These are phyloP conservation scores for Porites lobata DNA, from an alignment of 92 coral and sea anemone species.

Conservation along the genomic window DNA sequence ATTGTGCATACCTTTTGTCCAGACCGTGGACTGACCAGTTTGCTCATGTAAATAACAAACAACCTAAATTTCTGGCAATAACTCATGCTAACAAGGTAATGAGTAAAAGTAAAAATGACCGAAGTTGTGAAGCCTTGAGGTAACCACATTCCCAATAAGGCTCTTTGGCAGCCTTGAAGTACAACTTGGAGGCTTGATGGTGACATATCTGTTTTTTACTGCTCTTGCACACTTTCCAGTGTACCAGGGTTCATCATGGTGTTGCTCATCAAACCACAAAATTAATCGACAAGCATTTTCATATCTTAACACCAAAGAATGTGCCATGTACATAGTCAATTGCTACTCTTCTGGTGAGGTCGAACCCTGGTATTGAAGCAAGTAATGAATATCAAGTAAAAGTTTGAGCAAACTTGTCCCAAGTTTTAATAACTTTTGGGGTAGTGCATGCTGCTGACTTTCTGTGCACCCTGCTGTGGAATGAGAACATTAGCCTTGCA, in stretches of 20 bases:
- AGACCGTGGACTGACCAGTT: too few species aligned
- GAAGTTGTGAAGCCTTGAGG: background rate
- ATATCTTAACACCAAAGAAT: slow-evolving; percentile 42
- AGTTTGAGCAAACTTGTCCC: too few species aligned
- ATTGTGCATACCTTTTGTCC: too few species aligned
- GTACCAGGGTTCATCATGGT: slow-evolving; percentile 32
- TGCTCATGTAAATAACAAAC: too few species aligned
- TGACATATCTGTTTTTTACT: slow-evolving; percentile 25
- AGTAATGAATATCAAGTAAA: too few species aligned
- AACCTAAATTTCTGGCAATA: too few species aligned
- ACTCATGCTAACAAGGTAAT: slow-evolving; percentile 26
- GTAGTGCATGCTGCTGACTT: too few species aligned
- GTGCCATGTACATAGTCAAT: slow-evolving; percentile 64
- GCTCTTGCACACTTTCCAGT: slow-evolving; percentile 27
- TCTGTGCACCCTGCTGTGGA: too few species aligned
- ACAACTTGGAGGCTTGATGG: slow-evolving; percentile 45
- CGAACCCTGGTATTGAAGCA: slow-evolving; percentile 23
- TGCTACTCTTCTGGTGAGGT: slow-evolving; percentile 41
- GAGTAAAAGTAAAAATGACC: slow-evolving; percentile 58
- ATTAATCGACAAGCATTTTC: slow-evolving; percentile 44
- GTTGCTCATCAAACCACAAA: slow-evolving; percentile 49
- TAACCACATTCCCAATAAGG: background rate
- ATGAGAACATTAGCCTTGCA: too few species aligned
- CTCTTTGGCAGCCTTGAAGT: slow-evolving; percentile 54
- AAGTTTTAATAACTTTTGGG: too few species aligned